Percentiles rank a stretch among this genome's conserved stretches.
Evolutionary conservation across 2,113 vertebrate species (phyloP).

Genomic region (Phodopus roborovskii): DNA sequence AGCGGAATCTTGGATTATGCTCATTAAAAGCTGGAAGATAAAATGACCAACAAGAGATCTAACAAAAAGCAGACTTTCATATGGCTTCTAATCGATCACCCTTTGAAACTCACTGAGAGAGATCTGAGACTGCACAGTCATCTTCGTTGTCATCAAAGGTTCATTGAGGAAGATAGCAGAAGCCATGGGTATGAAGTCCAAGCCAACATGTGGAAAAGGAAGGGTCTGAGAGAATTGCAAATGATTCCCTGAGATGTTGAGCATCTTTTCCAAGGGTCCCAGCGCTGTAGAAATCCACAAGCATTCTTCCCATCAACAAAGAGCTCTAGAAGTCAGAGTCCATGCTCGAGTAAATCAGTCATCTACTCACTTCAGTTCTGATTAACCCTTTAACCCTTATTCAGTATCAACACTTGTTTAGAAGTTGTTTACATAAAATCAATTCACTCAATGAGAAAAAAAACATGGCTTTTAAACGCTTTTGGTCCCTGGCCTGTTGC

Average conservation of each 20-base stretch:
- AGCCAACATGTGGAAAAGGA: background rate
- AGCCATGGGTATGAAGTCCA: constrained; percentile 24
- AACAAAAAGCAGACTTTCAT: constrained; percentile 22
- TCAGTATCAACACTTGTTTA: background rate
- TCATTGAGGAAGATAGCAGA: constrained; percentile 35
- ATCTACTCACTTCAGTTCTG: background rate
- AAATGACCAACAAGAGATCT: background rate
- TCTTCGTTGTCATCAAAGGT: constrained; percentile 52
- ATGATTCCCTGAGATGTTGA: background rate
- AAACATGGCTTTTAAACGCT: background rate
- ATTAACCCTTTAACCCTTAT: background rate
- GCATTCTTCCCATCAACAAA: background rate
- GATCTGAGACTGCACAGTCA: background rate
- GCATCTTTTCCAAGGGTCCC: background rate
- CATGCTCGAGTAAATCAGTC: background rate
- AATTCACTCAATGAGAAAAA: background rate
- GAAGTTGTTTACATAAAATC: background rate
- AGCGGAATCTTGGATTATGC: background rate
- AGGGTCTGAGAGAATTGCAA: background rate
- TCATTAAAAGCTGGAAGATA: background rate
- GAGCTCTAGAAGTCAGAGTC: background rate
- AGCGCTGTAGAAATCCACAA: background rate
- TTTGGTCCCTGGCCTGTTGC: background rate
- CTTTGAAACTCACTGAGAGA: constrained; percentile 57
- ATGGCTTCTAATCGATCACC: background rate